phyloP scores from a whole-genome alignment of 2,797 vertebrate genomes.

The Gouania willdenowi region DNA sequence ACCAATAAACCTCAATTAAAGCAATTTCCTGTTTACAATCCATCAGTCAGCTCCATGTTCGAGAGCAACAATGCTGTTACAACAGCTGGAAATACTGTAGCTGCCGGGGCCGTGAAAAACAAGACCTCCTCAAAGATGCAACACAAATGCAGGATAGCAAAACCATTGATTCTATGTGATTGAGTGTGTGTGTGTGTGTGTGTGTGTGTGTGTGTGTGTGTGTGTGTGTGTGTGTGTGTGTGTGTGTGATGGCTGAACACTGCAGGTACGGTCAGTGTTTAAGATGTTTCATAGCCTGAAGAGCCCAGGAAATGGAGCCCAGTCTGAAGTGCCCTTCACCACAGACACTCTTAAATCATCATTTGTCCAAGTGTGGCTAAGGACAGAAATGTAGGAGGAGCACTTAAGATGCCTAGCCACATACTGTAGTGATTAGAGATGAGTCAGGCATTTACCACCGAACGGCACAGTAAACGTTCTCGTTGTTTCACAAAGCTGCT shows the following conservation, averaged over 20 bases:
- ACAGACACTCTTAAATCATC: constrained; percentile 7
- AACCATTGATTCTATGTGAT: constrained; percentile 24
- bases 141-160: constrained; percentile 19
- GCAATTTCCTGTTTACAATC: background rate
- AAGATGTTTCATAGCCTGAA: background rate
- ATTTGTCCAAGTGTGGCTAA: constrained; percentile 3
- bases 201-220: too few relatives aligned
- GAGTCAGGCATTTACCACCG: constrained; percentile 31
- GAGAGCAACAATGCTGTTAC: constrained; percentile 3
- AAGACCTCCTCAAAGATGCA: constrained; percentile 14
- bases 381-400: constrained; percentile 15
- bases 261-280: background rate
- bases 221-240: too few relatives aligned
- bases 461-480: constrained; percentile 16
- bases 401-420: constrained; percentile 27
- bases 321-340: constrained; percentile 13
- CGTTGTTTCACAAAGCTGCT: constrained; percentile 12
- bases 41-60: background rate
- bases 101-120: too few relatives aligned
- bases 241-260: background rate
- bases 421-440: constrained; percentile 46
- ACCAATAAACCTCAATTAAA: background rate
- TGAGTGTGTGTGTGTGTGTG: too few relatives aligned
- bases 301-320: background rate
- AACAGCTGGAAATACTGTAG: constrained; percentile 19